Base-by-base conservation (phyloP, 2,888 invertebrate species). In the Caenorhabditis afra region DNA sequence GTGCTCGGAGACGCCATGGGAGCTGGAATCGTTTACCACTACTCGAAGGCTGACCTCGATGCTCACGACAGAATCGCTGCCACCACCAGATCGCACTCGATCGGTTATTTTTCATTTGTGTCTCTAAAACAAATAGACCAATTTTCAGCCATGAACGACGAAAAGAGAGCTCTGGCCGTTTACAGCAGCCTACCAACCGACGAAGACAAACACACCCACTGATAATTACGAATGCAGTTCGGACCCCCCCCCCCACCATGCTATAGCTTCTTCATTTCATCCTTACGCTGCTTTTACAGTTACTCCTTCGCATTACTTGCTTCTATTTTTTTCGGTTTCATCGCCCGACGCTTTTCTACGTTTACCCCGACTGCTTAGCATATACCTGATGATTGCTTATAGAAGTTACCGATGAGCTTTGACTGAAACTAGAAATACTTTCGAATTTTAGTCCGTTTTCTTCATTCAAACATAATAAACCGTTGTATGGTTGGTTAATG, bases 1-100 rank as follows among this genome's bases (percentile, higher is more conserved):
- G 93, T 93, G 5, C 88, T 93, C 20, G 93, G 93, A 23, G 93
- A 93, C 87, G 92, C 92, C 55, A 92, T 91, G 87, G 93, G 93
- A 22, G 93, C 93, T n/a, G 92, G 92, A 50, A 92, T 93, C 57
- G 92, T 93, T 5, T 90, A 91, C 77, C 92, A 93, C 86, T 88
- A 92, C 70, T 91, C 91, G 53, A 90, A 90, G 73, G 87, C 89
- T 5, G 92, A 81, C 64, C 70, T 85, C 7, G 70, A 61, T 50
- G 81, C 80, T 11, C 83, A 83, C 61, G 85, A 85, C 55, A 49
- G 81, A 20, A n/a, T 71, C 39, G 75, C 80, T 52, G 80, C 80
- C 20, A 75, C 75, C 39, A 74, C 73, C 37, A 65, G 80, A 66
- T 71, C 80, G 23, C 75, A 70, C 16, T 80, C 80, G 7, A 80